Base-by-base conservation (phyloP, 2,113 vertebrate species). In the Hippolais icterina region DNA sequence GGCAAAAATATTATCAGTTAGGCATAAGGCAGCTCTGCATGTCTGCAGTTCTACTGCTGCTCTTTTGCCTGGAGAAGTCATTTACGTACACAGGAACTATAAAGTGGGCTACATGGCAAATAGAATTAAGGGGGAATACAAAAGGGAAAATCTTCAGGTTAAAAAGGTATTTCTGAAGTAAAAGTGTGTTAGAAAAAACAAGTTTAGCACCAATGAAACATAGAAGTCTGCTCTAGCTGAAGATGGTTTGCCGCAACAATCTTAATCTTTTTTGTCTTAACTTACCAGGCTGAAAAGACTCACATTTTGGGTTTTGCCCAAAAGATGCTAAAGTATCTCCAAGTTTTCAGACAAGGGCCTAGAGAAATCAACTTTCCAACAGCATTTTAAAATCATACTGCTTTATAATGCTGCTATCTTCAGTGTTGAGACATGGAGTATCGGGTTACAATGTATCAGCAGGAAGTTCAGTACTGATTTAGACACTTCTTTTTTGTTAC, bases 51-150 rank as follows among this genome's bases (percentile, higher is more conserved):
- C 68, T 77, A 15, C 86, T 90, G 15, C 76, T 90, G 75, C 53
- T 89, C n/a, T 82, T 83, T 46, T 87, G 94, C 77, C 87, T 97
- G 95, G 49, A 96, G 69, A 97, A 97, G 35, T 93, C 66, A 93
- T 96, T 95, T 89, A 15, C 65, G 25, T n/a, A 35, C 59, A 31
- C 37, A 46, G 80, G 65, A 89, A 44, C 65, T 88, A 9, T 84
- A 31, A 92, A 77, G 35, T 33, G 49, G 89, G 74, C 50, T 88
- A 10, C 83, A 37, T 59, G 78, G 65, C 61, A 81, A 61, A 63
- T 23, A 33, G 39, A 87, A 82, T 86, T 50, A 28, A 94, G 41
- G 18, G 24, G 8, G 53, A 53, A 63, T 65, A 39, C 75, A 64
- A 28, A 15, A 15, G 19, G 17, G 24, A 53, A 80, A 72, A 22